Evolutionary conservation across 2,797 vertebrate genomes (phyloP).

Genomic region (Xerus rutilus): DNA sequence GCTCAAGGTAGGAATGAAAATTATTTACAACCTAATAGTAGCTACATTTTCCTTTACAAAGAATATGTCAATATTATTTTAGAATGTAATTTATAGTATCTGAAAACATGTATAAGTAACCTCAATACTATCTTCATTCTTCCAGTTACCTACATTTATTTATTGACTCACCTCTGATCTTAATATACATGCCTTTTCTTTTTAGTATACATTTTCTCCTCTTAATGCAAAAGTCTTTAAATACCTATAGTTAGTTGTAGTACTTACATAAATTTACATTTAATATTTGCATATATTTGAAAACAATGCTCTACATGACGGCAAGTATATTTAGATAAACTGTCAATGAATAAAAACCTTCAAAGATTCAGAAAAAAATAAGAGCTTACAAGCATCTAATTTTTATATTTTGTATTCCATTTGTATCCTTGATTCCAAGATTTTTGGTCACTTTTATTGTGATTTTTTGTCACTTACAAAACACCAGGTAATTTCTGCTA

Average conservation of each 20-base stretch:
- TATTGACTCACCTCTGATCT: slow-evolving; percentile 34
- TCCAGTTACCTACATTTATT: slow-evolving; percentile 73
- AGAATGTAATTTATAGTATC: slow-evolving; percentile 72
- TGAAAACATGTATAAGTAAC: slow-evolving; percentile 78
- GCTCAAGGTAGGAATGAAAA: slow-evolving; percentile 74
- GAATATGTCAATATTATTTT: slow-evolving; percentile 80
- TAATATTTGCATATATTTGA: slow-evolving; percentile 58
- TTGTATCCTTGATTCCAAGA: slow-evolving; percentile 36
- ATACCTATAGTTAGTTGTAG: slow-evolving; percentile 13
- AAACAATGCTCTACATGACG: slow-evolving; percentile 70
- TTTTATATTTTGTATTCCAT: slow-evolving; percentile 61
- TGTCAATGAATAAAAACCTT: slow-evolving; percentile 54
- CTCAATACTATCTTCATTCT: slow-evolving; percentile 67
- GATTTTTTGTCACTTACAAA: slow-evolving; percentile 41
- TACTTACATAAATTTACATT: slow-evolving; percentile 63
- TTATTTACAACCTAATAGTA: slow-evolving; percentile 82
- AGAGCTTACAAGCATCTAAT: slow-evolving; percentile 54
- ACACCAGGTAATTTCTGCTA: slow-evolving; percentile 36
- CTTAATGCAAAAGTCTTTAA: slow-evolving; percentile 53
- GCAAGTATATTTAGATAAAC: slow-evolving; percentile 69
- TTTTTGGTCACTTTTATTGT: slow-evolving; percentile 46
- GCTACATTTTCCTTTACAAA: slow-evolving; percentile 81
- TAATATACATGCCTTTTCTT: slow-evolving; percentile 23
- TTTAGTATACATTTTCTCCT: slow-evolving; percentile 6
- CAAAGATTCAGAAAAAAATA: slow-evolving; percentile 55